These are phyloP conservation scores for Sturnira hondurensis DNA, from an alignment of 2,113 vertebrate genomes.

Conservation along the genomic window DNA sequence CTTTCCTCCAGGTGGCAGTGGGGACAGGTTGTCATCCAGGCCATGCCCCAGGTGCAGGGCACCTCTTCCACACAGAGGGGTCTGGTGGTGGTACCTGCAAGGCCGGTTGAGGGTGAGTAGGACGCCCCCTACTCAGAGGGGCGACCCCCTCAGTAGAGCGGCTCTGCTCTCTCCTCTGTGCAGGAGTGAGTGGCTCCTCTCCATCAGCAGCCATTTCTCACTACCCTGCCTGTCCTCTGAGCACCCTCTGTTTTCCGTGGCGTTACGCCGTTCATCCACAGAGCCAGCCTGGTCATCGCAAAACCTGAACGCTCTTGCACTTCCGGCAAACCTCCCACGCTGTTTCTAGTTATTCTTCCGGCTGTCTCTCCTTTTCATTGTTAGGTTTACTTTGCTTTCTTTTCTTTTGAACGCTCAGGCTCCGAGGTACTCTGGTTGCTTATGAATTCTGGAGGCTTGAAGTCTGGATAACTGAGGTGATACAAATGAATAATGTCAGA, in stretches of 20 bases:
- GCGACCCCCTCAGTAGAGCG: not conserved
- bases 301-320: not conserved
- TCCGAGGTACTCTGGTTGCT: not conserved
- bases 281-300: not conserved
- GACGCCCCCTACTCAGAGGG: not conserved
- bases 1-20: not conserved
- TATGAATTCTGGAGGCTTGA: not conserved
- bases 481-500: not conserved
- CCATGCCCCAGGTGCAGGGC: not conserved
- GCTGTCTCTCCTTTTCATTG: not conserved
- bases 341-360: not conserved
- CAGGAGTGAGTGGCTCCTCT: rapidly evolving
- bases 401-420: not conserved
- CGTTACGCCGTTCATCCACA: not conserved
- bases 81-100: not conserved
- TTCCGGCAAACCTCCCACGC: not conserved
- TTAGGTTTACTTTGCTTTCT: not conserved
- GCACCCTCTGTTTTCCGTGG: not conserved
- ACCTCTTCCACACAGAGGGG: not conserved
- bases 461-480: not conserved
- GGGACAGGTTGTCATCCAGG: not conserved
- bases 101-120: not conserved
- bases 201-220: not conserved
- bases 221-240: not conserved
- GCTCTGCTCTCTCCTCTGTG: not conserved